These are phyloP conservation scores for Malurus elegans DNA, from an alignment of 2,113 vertebrate species.

Conservation along the genomic window DNA sequence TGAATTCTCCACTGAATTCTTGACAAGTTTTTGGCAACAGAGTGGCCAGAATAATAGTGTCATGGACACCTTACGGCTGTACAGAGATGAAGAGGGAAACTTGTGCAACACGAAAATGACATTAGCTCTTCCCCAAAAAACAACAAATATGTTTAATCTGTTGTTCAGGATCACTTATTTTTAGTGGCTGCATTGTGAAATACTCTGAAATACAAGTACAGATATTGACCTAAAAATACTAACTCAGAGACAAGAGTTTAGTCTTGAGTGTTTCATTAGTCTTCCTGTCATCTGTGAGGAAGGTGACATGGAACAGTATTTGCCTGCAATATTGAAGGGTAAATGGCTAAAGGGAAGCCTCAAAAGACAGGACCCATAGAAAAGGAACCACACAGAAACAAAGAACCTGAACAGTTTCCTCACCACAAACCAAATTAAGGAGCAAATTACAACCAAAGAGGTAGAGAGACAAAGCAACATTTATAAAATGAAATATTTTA, in stretches of 20 bases:
- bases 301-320: neutral
- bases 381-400: neutral
- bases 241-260: neutral
- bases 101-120: conserved; percentile 46
- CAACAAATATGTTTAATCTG: conserved; percentile 61
- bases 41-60: conserved; percentile 60
- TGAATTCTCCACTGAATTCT: conserved; percentile 53
- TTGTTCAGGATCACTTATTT: conserved; percentile 54
- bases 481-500: neutral
- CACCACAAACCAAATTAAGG: neutral
- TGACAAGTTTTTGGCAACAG: conserved; percentile 68
- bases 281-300: neutral
- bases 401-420: neutral
- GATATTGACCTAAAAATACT: neutral
- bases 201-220: conserved; percentile 7
- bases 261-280: neutral
- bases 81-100: conserved; percentile 52
- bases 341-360: neutral
- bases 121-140: conserved; percentile 29
- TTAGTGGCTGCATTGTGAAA: conserved; percentile 11
- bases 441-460: neutral
- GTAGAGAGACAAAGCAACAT: neutral
- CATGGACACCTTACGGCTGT: conserved; percentile 56
- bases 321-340: neutral
- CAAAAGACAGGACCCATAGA: neutral